phyloP scores from a whole-genome alignment of 2,888 invertebrate genomes.

The Phortica magna region DNA sequence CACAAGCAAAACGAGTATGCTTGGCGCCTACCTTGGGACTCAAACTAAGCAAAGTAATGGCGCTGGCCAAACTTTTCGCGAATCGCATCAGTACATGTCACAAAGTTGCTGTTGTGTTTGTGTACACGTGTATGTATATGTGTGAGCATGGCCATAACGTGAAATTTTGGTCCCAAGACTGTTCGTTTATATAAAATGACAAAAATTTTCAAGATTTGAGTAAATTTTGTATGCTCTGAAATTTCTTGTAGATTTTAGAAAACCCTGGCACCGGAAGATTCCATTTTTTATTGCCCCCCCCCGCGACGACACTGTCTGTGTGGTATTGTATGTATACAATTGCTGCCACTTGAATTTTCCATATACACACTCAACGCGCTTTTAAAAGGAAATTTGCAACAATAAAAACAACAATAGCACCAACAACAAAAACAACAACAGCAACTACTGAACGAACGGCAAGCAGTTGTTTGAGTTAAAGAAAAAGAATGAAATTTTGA shows the following conservation, averaged over 20 bases:
- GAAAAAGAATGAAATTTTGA: conserved; percentile 13
- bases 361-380: conserved; percentile 37
- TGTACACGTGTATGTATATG: too few relatives aligned
- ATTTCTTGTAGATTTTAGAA: too few relatives aligned
- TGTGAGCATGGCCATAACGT: too few relatives aligned
- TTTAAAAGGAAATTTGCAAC: conserved; percentile 29
- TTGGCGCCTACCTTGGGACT: neutral
- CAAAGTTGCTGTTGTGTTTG: neutral
- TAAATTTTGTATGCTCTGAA: too few relatives aligned
- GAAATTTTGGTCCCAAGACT: too few relatives aligned
- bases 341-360: conserved; percentile 37
- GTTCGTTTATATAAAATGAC: too few relatives aligned
- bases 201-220: too few relatives aligned
- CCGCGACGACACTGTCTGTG: neutral
- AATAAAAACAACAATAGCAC: neutral
- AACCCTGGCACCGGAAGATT: neutral
- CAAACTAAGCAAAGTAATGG: neutral
- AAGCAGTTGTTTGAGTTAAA: neutral
- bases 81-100: neutral
- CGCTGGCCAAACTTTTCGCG: neutral
- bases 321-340: conserved; percentile 21
- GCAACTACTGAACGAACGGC: too few relatives aligned
- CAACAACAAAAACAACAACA: too few relatives aligned
- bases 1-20: neutral
- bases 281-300: neutral